Conservation (phyloP, 2,888 invertebrate species). For the Xylocampa areola region DNA sequence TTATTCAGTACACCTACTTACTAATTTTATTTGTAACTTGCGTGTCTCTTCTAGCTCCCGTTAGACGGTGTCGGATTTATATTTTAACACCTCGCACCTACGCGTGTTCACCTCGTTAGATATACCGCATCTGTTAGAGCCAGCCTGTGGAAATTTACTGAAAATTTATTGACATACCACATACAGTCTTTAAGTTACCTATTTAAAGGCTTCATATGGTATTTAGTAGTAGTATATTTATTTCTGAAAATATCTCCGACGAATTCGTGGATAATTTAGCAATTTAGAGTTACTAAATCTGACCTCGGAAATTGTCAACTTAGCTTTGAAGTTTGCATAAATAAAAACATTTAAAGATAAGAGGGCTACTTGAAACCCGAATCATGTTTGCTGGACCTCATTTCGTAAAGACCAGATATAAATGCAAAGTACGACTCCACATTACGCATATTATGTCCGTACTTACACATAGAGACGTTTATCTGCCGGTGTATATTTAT, state of each 20-base stretch:
- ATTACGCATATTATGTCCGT: conserved; percentile 27
- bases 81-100: conserved; percentile 60
- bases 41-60: conserved; percentile 30
- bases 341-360: conserved; percentile 8
- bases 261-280: no score
- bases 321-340: conserved; percentile 3
- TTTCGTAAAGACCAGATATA: conserved; percentile 33
- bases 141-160: conserved; percentile 28
- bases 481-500: conserved; percentile 2
- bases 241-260: no score
- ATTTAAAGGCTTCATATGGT: background rate
- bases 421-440: conserved; percentile 33
- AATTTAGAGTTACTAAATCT: background rate
- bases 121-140: conserved; percentile 31
- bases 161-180: conserved; percentile 10
- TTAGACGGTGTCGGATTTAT: conserved; percentile 30
- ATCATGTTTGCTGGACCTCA: conserved; percentile 28
- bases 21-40: conserved; percentile 20
- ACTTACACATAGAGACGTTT: background rate
- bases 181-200: no score
- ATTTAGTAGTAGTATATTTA: no score
- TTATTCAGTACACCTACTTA: background rate
- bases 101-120: conserved; percentile 62
- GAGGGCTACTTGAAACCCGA: conserved; percentile 23
- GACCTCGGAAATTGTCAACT: conserved; percentile 1